Percentiles rank a stretch among this genome's conserved stretches.
These are phyloP conservation scores for Thymelicus lineola DNA, from an alignment of 2,888 invertebrate genomes.

Conservation along the genomic window DNA sequence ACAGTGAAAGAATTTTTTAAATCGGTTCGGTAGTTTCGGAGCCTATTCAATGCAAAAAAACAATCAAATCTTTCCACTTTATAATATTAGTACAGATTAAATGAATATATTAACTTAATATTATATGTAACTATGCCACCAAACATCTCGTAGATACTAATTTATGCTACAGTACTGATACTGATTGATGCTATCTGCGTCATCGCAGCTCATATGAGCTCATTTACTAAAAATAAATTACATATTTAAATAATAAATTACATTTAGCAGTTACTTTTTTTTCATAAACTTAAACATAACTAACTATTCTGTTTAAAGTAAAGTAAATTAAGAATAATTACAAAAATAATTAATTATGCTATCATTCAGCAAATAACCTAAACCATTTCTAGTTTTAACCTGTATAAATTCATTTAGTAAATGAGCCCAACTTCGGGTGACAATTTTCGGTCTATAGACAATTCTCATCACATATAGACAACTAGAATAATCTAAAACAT, in stretches of 20 bases:
- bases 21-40: too few relatives aligned
- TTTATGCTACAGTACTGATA: constrained; percentile 1
- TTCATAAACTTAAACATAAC: too few relatives aligned
- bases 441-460: constrained; percentile 1
- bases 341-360: neutral
- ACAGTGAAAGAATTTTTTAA: too few relatives aligned
- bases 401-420: constrained; percentile 5
- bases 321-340: too few relatives aligned
- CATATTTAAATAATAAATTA: too few relatives aligned
- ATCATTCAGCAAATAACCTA: neutral
- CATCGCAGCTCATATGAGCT: neutral
- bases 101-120: too few relatives aligned
- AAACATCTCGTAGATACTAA: constrained; percentile 4
- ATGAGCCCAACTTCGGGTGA: neutral
- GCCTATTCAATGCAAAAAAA: too few relatives aligned
- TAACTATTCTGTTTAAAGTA: too few relatives aligned
- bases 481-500: neutral
- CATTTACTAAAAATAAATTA: constrained; percentile 11
- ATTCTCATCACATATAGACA: neutral
- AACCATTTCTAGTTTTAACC: neutral
- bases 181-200: neutral
- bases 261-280: too few relatives aligned
- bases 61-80: too few relatives aligned
- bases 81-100: too few relatives aligned
- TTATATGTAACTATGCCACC: neutral